These are phyloP conservation scores for Sinotaia quadrata DNA, from an alignment of 2,888 invertebrate genomes.

Conservation along the genomic window DNA sequence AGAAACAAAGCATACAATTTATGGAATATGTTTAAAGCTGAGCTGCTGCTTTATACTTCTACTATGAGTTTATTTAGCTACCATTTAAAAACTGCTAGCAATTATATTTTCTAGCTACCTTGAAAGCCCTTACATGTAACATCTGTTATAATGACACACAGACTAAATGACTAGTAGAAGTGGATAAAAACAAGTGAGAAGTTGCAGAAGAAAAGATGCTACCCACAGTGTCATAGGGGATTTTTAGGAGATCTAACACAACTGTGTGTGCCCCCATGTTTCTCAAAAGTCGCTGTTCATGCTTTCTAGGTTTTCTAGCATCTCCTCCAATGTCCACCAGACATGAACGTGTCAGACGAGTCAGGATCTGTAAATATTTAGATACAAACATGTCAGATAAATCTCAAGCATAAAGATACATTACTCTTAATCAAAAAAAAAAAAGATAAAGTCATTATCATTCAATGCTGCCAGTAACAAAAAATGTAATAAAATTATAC, in stretches of 20 bases:
- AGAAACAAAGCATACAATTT: too few relatives aligned
- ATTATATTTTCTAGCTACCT: too few relatives aligned
- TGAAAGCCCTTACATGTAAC: not conserved
- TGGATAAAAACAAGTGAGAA: not conserved
- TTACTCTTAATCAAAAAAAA: too few relatives aligned
- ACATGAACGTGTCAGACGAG: conserved; percentile 94
- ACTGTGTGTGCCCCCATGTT: conserved; percentile 98
- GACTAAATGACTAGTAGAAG: not conserved
- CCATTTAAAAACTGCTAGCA: too few relatives aligned
- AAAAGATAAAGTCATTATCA: too few relatives aligned
- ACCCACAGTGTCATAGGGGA: conserved; percentile 89
- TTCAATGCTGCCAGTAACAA: too few relatives aligned
- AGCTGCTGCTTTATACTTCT: too few relatives aligned
- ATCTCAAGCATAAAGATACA: too few relatives aligned
- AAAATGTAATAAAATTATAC: too few relatives aligned
- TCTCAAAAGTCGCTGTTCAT: conserved; percentile 93
- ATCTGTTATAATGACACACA: not conserved
- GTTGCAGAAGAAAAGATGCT: not conserved
- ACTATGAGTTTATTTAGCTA: too few relatives aligned
- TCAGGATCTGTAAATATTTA: conserved; percentile 83
- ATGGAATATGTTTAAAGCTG: too few relatives aligned
- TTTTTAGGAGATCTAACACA: conserved; percentile 92
- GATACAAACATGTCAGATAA: too few relatives aligned
- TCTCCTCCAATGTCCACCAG: conserved; percentile 74
- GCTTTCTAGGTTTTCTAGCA: conserved; percentile 82